phyloP scores from a whole-genome alignment of 2,888 invertebrate species.

The Hirudinaria manillensis region DNA sequence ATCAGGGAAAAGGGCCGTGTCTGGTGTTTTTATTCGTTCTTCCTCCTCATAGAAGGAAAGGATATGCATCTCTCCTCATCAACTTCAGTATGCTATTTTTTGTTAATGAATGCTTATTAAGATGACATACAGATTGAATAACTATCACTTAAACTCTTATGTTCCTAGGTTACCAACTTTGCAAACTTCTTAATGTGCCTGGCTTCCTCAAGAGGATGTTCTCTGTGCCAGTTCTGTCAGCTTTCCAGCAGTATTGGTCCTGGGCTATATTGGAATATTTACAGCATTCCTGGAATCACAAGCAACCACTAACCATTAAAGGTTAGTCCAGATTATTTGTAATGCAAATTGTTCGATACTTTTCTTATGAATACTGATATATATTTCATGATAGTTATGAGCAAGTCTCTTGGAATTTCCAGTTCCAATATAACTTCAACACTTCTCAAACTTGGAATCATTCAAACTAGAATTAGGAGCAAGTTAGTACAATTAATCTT shows the following conservation, averaged over 20 bases:
- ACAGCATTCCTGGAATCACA: not conserved
- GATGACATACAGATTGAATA: not conserved
- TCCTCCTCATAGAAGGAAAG: constrained; percentile 28
- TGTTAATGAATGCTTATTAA: too few species aligned
- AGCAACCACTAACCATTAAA: not conserved
- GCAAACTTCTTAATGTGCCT: constrained; percentile 5
- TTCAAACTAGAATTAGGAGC: constrained; percentile 23
- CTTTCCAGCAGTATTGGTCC: constrained; percentile 28
- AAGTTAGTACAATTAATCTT: constrained; percentile 1
- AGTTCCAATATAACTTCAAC: constrained; percentile 16
- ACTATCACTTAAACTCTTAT: not conserved
- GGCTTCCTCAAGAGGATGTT: constrained; percentile 13
- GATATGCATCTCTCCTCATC: constrained; percentile 29
- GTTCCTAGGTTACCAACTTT: constrained; percentile 23
- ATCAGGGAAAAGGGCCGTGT: constrained; percentile 6
- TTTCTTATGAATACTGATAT: too few species aligned
- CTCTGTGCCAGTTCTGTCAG: constrained; percentile 27
- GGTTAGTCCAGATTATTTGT: not conserved
- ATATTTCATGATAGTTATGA: too few species aligned
- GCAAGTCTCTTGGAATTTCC: constrained; percentile 16
- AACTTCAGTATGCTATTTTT: constrained; percentile 26
- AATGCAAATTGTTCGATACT: too few species aligned
- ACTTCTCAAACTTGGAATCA: constrained; percentile 28
- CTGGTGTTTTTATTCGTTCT: constrained; percentile 27
- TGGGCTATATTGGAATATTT: constrained; percentile 19